These are phyloP conservation scores for Arvicanthis niloticus DNA, from an alignment of 2,113 vertebrate genomes.

Conservation along the genomic window DNA sequence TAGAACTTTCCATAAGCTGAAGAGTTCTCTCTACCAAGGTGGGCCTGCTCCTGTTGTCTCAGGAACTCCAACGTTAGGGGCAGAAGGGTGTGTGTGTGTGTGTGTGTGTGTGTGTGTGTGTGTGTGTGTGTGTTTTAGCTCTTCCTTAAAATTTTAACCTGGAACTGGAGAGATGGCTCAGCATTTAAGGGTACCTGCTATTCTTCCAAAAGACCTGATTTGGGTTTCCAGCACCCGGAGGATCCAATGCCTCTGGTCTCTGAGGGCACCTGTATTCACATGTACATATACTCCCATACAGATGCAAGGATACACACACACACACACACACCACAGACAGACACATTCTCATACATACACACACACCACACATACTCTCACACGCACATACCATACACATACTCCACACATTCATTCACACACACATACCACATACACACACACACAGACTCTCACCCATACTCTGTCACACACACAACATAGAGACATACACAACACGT, in stretches of 20 bases:
- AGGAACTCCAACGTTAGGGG: neutral
- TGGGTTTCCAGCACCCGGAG: neutral
- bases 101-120: neutral
- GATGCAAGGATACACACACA: neutral
- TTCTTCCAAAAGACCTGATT: neutral
- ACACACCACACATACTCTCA: neutral
- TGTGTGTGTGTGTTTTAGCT: neutral
- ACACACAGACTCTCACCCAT: neutral
- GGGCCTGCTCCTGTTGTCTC: neutral
- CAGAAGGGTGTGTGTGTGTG: accelerated
- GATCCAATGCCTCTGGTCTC: neutral
- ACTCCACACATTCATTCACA: neutral
- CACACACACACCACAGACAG: neutral
- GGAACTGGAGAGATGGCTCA: neutral
- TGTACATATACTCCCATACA: neutral
- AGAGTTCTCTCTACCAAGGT: neutral
- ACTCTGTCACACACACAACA: neutral
- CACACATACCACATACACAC: neutral
- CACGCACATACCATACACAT: neutral
- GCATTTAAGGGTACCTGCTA: neutral
- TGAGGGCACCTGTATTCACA: neutral
- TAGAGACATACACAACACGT: neutral
- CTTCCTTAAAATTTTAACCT: neutral
- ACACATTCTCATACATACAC: neutral
- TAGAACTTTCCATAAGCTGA: neutral